Base-by-base conservation (phyloP, 2,797 vertebrate species). In the Enteromius paludinosus region DNA sequence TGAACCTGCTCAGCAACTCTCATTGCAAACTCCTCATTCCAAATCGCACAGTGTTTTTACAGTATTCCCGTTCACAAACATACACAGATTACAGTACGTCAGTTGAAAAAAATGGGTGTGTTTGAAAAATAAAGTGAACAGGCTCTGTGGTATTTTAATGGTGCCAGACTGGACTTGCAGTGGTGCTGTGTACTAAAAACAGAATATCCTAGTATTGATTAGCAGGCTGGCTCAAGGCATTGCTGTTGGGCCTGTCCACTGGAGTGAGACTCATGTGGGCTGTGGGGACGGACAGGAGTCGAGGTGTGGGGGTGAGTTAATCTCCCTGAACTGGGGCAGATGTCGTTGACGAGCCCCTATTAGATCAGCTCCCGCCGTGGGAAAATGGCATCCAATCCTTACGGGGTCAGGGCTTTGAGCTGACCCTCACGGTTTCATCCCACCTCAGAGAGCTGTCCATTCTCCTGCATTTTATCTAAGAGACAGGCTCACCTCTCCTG, bases 351-450 rank as follows among this genome's bases (percentile, higher is more conserved):
- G 92, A 95, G 93, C 92, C 93, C 90, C 91, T 93, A 93, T 94
- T 93, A 95, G 94, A 93, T 94, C 92, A 91, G 90, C 93, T 93
- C 93, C 91, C 89, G 92, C 92, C 93, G 94, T 95, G 94, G 94
- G 95, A 96, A 95, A 95, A 94, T 92, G 90, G 93, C 93, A 94
- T 92, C 92, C 94, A 94, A 94, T 94, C 94, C 93, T 94, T 91
- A 91, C 91, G 93, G 93, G 94, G 94, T 95, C 93, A 94, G 92
- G 90, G 92, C 92, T 94, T 94, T 91, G 86, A 90, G 90, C 88
- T 94, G 93, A 95, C 94, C 93, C 90, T 91, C 91, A 89, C 89
- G 90, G 92, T 92, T 91, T 89, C 92, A 91, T 92, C 94, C 91
- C 90, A 93, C 90, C 91, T 89, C 91, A 79, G 83, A 45, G 83